Percentiles rank a stretch among this genome's conserved stretches.
Conservation (phyloP, 2,888 invertebrate species). For the Conus canariensis region DNA sequence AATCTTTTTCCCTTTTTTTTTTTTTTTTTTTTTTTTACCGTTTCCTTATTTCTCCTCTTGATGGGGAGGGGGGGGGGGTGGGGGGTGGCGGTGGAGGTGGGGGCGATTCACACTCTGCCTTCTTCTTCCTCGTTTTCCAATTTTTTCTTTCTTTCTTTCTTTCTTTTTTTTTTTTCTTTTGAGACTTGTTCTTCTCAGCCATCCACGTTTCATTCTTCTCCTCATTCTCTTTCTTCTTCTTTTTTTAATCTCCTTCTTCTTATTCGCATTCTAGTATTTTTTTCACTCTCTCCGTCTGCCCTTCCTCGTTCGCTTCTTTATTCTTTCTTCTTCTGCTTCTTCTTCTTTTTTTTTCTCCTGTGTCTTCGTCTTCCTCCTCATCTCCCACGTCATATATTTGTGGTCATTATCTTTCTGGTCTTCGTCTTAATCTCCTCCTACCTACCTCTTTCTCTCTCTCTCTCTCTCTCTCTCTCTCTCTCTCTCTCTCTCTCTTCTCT, state of each 20-base stretch:
- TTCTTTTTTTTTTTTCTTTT: background rate
- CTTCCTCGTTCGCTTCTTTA: background rate
- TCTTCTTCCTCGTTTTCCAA: slow-evolving; percentile 13
- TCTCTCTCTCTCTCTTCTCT: background rate
- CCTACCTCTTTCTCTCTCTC: background rate
- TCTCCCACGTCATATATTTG: no score
- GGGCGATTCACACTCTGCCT: background rate
- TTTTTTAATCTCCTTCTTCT: background rate
- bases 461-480: background rate
- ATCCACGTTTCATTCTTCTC: background rate
- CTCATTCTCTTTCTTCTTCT: background rate
- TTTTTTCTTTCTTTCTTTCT: slow-evolving; percentile 25
- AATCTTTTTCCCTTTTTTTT: background rate
- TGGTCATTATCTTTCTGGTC: no score
- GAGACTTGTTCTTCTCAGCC: background rate
- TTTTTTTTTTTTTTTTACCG: slow-evolving; percentile 18
- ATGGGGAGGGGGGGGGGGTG: no score
- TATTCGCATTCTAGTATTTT: background rate
- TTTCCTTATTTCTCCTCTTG: background rate
- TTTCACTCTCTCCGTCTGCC: background rate
- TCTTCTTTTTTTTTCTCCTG: background rate
- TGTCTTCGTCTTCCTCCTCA: no score
- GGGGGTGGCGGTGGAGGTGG: no score
- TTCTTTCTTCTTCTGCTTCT: background rate
- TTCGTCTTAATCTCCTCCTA: background rate